Conservation (phyloP, 2,888 invertebrate genomes). For the Coleophora deauratella region DNA sequence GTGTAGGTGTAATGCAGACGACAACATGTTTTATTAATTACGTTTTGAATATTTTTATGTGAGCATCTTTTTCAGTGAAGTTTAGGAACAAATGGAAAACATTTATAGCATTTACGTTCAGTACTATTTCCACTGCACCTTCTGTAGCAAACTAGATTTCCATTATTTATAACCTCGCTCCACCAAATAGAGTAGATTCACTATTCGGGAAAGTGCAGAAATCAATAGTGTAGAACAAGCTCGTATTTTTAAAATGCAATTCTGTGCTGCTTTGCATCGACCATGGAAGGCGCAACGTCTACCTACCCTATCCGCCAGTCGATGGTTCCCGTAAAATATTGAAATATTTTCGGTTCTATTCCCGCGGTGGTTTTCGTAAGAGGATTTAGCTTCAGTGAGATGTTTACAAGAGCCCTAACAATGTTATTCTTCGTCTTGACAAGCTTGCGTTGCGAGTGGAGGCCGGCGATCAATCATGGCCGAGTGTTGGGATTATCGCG, state of each 20-base stretch:
- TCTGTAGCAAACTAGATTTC: not conserved
- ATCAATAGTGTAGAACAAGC: not conserved
- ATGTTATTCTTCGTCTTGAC: conserved; percentile 68
- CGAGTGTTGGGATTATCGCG: conserved; percentile 35
- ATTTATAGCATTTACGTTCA: not conserved
- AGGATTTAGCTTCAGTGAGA: conserved; percentile 56
- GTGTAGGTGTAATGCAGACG: too few species aligned
- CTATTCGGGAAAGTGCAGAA: too few species aligned
- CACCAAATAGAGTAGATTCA: too few species aligned
- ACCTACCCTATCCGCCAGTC: too few species aligned
- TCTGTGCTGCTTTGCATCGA: too few species aligned
- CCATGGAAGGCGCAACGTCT: not conserved
- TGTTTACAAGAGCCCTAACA: conserved; percentile 64
- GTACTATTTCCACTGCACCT: not conserved
- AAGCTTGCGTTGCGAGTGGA: conserved; percentile 43
- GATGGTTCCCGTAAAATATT: conserved; percentile 5
- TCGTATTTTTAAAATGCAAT: not conserved
- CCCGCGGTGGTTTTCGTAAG: conserved; percentile 33
- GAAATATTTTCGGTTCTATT: conserved; percentile 22
- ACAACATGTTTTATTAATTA: too few species aligned
- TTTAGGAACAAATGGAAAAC: too few species aligned
- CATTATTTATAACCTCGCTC: not conserved
- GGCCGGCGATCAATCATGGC: conserved; percentile 60
- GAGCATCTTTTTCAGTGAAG: too few species aligned
- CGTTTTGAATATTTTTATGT: too few species aligned